Evolutionary conservation across 2,113 vertebrate species (phyloP), one percentile per base, ranked within the genome.

Genomic region (Paracanthobrama guichenoti): DNA sequence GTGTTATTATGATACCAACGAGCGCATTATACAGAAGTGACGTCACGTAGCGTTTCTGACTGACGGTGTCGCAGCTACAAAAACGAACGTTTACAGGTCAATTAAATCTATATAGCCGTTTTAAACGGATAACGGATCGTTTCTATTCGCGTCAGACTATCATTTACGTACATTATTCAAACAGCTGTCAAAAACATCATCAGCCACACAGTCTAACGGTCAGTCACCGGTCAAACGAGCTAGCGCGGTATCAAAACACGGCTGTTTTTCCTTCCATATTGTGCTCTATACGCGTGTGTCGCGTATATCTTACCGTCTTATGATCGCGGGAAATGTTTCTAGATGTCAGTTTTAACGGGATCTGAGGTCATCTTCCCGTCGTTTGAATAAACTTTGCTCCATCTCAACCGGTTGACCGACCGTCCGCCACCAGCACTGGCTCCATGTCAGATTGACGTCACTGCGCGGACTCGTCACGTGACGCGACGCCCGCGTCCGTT

Each of bases 271-370:
- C 48, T 18, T 69, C 50, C 26, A 39, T 20, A 11, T n/a, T 82
- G n/a, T 26, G 6, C 6, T n/a, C 24, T 62, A 2, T 3, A 14
- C 22, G 20, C 4, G n/a, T 11, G 72, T 75, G 20, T 55, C 26
- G 1, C 18, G 42, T 13, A 50, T 55, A 14, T 60, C 87, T 86
- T 86, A 86, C 87, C 87, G 62, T 69, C 67, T n/a, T 39, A 44
- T 31, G 59, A 16, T 55, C 9, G 24, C 64, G 31, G 35, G 64
- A 46, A 62, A 79, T 71, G 64, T 75, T 24, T 72, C 3, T 50
- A 59, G 16, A 50, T 66, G 5, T 18, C 39, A 8, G 75, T 67
- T 57, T 79, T 78, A 60, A 42, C 18, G n/a, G 39, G 13, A n/a
- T 26, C 42, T 42, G 39, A 53, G 26, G 16, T 28, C 79, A 79